A percentile compares a stretch with the other conserved stretches of the same genome.
Evolutionary conservation across 2,113 vertebrate species (phyloP).

Genomic region (Mus pahari): DNA sequence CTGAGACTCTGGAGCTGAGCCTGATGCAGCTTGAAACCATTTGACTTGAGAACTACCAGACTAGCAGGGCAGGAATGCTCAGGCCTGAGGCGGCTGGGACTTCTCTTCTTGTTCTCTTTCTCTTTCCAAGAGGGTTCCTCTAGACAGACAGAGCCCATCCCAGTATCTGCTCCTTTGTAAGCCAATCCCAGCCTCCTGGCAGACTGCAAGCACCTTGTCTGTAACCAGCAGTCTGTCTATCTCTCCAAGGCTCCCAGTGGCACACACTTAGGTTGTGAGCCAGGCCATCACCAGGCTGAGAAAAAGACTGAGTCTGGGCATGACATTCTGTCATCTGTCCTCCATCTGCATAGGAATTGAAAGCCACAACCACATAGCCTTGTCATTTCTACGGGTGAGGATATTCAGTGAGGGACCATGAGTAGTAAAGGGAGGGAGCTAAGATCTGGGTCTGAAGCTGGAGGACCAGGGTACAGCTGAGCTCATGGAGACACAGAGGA

Average conservation of each 20-base stretch:
- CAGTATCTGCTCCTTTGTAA: background rate
- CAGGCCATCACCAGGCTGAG: background rate
- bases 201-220: background rate
- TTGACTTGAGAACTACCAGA: background rate
- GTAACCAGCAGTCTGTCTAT: background rate
- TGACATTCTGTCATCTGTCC: background rate
- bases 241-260: background rate
- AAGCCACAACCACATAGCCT: background rate
- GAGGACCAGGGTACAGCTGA: background rate
- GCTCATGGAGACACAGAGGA: background rate
- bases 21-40: background rate
- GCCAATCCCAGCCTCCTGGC: fast-evolving
- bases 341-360: background rate
- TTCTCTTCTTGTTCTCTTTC: background rate
- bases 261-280: background rate
- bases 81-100: background rate
- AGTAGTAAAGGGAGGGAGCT: background rate
- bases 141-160: background rate
- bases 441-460: background rate
- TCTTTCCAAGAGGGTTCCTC: background rate
- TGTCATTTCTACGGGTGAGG: conserved; percentile 21
- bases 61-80: background rate
- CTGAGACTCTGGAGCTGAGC: background rate
- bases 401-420: background rate
- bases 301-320: background rate